Conservation (phyloP, 2,888 invertebrate species). For the Eupithecia exiguata region DNA sequence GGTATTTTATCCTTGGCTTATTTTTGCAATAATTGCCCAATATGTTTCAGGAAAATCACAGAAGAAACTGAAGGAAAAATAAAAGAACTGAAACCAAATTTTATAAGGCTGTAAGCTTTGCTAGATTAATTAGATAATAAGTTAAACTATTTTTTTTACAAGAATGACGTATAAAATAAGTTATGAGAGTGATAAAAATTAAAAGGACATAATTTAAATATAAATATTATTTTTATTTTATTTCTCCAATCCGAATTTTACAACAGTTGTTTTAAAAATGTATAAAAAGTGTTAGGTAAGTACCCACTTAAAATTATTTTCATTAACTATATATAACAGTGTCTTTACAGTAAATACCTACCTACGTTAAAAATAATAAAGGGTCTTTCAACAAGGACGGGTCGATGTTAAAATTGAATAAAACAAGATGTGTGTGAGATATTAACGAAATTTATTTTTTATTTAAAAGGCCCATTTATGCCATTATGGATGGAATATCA, state of each 20-base stretch:
- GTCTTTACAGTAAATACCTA: too few species aligned
- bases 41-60: constrained; percentile 74
- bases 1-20: not conserved
- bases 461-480: too few species aligned
- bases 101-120: constrained; percentile 40
- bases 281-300: not conserved
- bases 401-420: too few species aligned
- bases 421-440: too few species aligned
- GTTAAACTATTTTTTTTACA: constrained; percentile 70
- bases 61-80: constrained; percentile 76
- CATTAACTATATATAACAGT: too few species aligned
- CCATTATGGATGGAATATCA: too few species aligned
- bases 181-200: constrained; percentile 48
- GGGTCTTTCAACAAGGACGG: too few species aligned
- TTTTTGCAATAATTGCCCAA: not conserved
- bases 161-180: constrained; percentile 41
- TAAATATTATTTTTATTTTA: constrained; percentile 8
- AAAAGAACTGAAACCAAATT: constrained; percentile 52
- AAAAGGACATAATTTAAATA: constrained; percentile 43
- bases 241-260: not conserved
- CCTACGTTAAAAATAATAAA: too few species aligned
- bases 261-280: not conserved
- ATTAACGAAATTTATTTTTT: too few species aligned
- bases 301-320: too few species aligned
- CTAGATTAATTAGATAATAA: constrained; percentile 56